Percentiles rank a stretch among this genome's conserved stretches.
These are phyloP conservation scores for Todus mexicanus DNA, from an alignment of 2,797 vertebrate species.

Conservation along the genomic window DNA sequence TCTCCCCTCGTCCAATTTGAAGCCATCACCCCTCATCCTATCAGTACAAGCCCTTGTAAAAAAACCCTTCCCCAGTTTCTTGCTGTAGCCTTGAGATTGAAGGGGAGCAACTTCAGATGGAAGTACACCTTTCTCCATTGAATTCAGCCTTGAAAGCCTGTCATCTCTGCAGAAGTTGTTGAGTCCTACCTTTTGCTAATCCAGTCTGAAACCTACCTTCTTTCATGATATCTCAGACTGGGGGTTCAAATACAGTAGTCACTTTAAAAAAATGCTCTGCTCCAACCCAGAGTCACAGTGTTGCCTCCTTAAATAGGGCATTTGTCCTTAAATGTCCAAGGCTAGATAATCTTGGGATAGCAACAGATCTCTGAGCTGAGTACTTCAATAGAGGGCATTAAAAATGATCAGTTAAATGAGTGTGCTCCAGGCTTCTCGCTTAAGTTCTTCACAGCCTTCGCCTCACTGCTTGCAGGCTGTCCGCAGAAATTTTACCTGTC, in stretches of 20 bases:
- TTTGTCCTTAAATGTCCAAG: not conserved
- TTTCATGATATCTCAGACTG: not conserved
- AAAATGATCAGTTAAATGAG: not conserved
- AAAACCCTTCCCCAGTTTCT: too few species aligned
- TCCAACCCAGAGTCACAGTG: not conserved
- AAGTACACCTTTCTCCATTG: not conserved
- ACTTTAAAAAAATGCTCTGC: not conserved
- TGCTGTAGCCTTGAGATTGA: not conserved
- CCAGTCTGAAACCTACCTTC: not conserved
- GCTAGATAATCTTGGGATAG: not conserved
- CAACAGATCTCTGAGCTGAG: not conserved
- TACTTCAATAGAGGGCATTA: not conserved
- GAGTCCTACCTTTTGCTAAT: fast-evolving
- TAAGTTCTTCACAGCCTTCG: not conserved
- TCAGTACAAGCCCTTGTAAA: too few species aligned
- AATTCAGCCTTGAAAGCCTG: not conserved
- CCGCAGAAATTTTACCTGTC: not conserved
- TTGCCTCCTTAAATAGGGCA: not conserved
- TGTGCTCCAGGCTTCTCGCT: not conserved
- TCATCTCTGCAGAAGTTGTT: not conserved
- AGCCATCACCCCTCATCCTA: too few species aligned
- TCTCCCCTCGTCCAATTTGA: too few species aligned
- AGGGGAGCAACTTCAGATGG: not conserved
- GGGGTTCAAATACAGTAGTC: not conserved
- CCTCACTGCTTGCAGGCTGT: not conserved